Conservation (phyloP, 2,113 vertebrate genomes). For the Amblyopsis rosae region DNA sequence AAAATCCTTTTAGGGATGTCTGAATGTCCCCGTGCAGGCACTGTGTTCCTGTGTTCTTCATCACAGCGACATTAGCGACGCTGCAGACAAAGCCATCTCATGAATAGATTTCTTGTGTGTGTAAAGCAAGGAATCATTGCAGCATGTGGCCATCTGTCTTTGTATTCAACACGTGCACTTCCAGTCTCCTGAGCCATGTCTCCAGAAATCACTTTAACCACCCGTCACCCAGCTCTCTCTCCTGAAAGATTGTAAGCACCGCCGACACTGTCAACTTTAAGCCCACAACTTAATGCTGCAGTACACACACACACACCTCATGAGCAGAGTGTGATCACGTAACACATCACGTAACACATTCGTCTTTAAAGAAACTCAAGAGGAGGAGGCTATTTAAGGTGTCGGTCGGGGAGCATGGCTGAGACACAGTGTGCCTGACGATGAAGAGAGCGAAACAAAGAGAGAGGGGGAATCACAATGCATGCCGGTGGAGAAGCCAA, state of each 20-base stretch:
- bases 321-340: neutral
- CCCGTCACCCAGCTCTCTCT: constrained; percentile 25
- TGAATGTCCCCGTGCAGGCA: constrained; percentile 44
- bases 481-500: neutral
- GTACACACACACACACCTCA: neutral
- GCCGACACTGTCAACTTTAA: too few species aligned
- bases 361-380: neutral
- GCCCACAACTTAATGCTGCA: neutral
- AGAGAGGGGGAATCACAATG: neutral
- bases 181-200: constrained; percentile 52
- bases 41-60: constrained; percentile 52
- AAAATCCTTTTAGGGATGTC: constrained; percentile 59
- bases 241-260: constrained; percentile 8
- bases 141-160: constrained; percentile 64
- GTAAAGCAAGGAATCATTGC: constrained; percentile 45
- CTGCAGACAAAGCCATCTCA: constrained; percentile 52
- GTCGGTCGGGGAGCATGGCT: neutral
- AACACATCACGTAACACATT: neutral
- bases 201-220: constrained; percentile 54
- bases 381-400: neutral
- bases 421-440: neutral
- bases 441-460: neutral
- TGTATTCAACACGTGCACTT: constrained; percentile 16
- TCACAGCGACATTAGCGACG: constrained; percentile 63
- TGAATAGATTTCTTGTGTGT: constrained; percentile 66